Evolutionary conservation across 2,888 invertebrate genomes (phyloP), one percentile per base, ranked within the genome.

Genomic region (Acholoe squamosa): DNA sequence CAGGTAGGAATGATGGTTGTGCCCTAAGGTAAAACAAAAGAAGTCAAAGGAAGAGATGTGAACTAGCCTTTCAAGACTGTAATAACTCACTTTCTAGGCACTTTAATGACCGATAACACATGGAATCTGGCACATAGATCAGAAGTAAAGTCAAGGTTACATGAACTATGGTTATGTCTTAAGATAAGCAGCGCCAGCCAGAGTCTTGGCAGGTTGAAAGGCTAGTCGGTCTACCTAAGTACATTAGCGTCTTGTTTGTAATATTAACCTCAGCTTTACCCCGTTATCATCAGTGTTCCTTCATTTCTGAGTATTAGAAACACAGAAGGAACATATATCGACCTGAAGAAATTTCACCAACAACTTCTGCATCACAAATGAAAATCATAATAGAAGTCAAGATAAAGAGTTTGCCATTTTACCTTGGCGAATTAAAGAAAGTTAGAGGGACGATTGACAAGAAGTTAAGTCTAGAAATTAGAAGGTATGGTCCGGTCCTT

Each of bases 61-160:
- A 86, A 86, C 86, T 86, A 86, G 86, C 86, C 86, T 86, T 86
- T 86, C 86, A 86, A n/a, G 52, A 80, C 80, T 80, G 80, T 43
- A 14, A 34, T 43, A 43, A 7, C 43, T 43, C 43, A 43, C 43
- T 7, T 43, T n/a, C n/a, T 43, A 43, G 43, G 3, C 43, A 43
- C 43, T 43, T 43, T 43, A 43, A 43, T 43, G 43, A 43, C 43
- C 10, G 43, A 43, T 43, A 10, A 43, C 43, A 43, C 10, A 43
- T 7, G 43, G 10, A 43, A 43, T 3, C 3, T 43, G 43, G 10
- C 43, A 43, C 43, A 43, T 7, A 43, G 3, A 43, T 7, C 10
- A 43, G 43, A 43, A 7, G 10, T 43, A 43, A 43, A 43, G 43
- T 43, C 43, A 43, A 43, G 43, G 43, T 10, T 43, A 10, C 43